Conservation (phyloP, 2,888 invertebrate species). For the Napeogenes sylphis region DNA sequence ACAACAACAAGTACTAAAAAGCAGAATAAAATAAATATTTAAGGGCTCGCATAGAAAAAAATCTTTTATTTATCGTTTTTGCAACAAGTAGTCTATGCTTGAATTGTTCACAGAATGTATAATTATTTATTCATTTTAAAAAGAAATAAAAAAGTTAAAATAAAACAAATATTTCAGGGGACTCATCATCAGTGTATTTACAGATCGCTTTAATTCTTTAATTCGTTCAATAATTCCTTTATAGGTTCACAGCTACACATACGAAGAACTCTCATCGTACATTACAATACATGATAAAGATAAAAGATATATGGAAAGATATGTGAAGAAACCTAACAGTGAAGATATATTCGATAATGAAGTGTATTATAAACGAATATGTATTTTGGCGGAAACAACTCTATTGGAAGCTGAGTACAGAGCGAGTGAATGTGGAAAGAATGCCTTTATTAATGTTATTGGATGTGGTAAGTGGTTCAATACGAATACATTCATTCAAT, state of each 20-base stretch:
- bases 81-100: neutral
- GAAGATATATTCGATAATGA: conserved; percentile 42
- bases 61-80: neutral
- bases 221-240: neutral
- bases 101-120: too few species aligned
- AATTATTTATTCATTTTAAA: too few species aligned
- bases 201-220: too few species aligned
- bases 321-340: conserved; percentile 32
- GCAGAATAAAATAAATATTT: too few species aligned
- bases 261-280: conserved; percentile 37
- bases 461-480: conserved; percentile 73
- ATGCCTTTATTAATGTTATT: conserved; percentile 79
- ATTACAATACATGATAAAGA: conserved; percentile 38
- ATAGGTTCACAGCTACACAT: conserved; percentile 43
- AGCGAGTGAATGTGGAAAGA: conserved; percentile 61
- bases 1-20: too few species aligned
- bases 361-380: conserved; percentile 59
- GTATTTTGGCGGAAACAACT: conserved; percentile 76
- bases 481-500: neutral
- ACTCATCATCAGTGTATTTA: too few species aligned
- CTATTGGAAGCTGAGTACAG: conserved; percentile 78
- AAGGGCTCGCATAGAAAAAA: too few species aligned
- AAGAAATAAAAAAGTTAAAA: too few species aligned
- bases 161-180: too few species aligned
- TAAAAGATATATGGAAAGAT: conserved; percentile 37